Evolutionary conservation across 1,140 invertebrate genomes (phyloP).

Genomic region (Trichonephila clavipes): DNA sequence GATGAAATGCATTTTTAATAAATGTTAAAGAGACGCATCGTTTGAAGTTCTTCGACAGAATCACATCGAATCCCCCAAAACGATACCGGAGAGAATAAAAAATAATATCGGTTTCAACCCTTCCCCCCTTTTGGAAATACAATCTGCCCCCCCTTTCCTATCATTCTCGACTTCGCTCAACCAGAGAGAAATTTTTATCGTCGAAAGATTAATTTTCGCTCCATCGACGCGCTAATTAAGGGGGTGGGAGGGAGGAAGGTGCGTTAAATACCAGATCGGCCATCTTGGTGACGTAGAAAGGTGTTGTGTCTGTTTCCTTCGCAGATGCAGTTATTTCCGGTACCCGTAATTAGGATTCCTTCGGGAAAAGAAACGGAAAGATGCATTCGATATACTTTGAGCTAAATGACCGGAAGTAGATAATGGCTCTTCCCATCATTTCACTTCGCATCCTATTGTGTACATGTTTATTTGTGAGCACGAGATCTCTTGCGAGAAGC

Average conservation of each 20-base stretch:
- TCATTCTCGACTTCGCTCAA: not conserved
- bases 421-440: not conserved
- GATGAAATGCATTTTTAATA: constrained; percentile 11
- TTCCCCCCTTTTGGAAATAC: not conserved
- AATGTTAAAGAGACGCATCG: not conserved
- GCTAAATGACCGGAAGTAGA: not conserved
- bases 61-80: not conserved
- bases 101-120: not conserved
- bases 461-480: not conserved
- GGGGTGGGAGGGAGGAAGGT: not conserved
- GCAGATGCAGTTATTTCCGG: constrained; percentile 6
- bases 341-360: not conserved
- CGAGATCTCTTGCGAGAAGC: not conserved
- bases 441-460: not conserved
- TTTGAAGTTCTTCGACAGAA: not conserved
- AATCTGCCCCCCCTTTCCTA: not conserved
- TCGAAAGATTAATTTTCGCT: constrained; percentile 45
- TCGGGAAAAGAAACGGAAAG: not conserved
- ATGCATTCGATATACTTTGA: not conserved
- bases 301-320: not conserved
- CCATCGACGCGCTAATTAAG: constrained; percentile 25
- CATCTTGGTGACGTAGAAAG: not conserved
- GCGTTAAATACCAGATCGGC: not conserved
- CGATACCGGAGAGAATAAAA: not conserved
- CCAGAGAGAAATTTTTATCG: constrained; percentile 32